Conservation (phyloP, 2,113 vertebrate species). For the Hypanus sabinus region DNA sequence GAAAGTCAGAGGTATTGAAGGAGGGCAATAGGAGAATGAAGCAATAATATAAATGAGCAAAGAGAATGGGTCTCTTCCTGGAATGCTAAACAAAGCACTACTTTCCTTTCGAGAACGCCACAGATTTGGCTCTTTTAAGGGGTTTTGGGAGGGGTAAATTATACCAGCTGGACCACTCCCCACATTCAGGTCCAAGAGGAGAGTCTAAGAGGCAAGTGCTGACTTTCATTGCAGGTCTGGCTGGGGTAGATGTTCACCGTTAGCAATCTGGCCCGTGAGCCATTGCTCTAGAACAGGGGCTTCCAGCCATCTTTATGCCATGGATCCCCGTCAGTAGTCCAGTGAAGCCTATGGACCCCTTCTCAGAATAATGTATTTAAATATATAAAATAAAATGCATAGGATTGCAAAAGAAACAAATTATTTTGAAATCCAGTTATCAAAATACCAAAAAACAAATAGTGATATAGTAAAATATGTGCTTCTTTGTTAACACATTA, state of each 20-base stretch:
- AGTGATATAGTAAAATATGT: no score
- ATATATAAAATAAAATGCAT: no score
- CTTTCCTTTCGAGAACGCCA: no score
- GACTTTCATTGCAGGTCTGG: background rate
- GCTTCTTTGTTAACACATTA: no score
- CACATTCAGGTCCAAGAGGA: background rate
- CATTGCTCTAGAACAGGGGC: background rate
- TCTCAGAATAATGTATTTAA: no score
- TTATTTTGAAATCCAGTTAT: no score
- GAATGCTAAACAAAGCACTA: background rate
- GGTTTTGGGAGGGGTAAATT: no score
- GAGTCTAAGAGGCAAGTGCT: background rate
- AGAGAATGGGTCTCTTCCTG: background rate
- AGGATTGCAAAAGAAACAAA: no score
- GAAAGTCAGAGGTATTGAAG: slow-evolving; percentile 10
- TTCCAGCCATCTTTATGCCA: no score
- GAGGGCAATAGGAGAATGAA: background rate
- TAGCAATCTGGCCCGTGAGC: background rate
- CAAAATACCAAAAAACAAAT: no score
- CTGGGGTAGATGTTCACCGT: background rate
- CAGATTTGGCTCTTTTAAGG: background rate
- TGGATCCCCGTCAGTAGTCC: no score
- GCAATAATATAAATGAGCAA: background rate
- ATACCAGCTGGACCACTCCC: background rate
- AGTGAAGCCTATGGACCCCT: no score